phyloP scores from a whole-genome alignment of 2,113 vertebrate genomes.

The Ctenomys sociabilis region DNA sequence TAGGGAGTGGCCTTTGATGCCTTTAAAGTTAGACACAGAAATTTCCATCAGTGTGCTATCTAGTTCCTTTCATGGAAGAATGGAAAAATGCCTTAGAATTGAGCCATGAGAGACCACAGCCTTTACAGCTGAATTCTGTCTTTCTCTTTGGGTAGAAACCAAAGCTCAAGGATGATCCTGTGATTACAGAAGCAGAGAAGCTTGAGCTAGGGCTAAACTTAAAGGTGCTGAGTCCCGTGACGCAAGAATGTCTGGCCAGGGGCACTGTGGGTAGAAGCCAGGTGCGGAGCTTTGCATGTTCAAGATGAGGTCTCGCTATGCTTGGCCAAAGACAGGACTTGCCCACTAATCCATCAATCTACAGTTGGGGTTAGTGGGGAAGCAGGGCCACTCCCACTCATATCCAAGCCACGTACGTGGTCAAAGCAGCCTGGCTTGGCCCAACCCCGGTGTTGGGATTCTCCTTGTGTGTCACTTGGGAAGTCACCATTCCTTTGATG shows the following conservation, averaged over 20 bases:
- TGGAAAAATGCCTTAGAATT: neutral
- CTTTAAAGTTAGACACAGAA: constrained; percentile 13
- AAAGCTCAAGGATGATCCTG: neutral
- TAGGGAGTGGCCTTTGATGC: constrained; percentile 49
- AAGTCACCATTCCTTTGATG: neutral
- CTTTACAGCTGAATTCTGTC: neutral
- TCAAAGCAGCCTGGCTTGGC: neutral
- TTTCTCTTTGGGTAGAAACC: neutral
- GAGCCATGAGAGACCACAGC: neutral
- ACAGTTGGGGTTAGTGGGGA: neutral
- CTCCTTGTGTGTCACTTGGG: neutral
- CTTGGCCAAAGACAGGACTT: neutral
- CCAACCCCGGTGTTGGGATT: neutral
- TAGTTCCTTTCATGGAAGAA: neutral
- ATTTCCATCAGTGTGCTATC: neutral
- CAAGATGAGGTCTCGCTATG: neutral
- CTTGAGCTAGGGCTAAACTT: neutral
- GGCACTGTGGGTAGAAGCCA: neutral
- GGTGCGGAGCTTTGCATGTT: neutral
- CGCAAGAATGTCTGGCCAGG: neutral
- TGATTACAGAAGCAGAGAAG: neutral
- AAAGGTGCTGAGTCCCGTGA: neutral
- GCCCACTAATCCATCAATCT: neutral
- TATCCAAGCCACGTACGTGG: neutral
- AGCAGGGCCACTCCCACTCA: neutral